Evolutionary conservation across 1,140 invertebrate species (phyloP), one percentile per base, ranked within the genome.

Genomic region (Euwallacea similis): DNA sequence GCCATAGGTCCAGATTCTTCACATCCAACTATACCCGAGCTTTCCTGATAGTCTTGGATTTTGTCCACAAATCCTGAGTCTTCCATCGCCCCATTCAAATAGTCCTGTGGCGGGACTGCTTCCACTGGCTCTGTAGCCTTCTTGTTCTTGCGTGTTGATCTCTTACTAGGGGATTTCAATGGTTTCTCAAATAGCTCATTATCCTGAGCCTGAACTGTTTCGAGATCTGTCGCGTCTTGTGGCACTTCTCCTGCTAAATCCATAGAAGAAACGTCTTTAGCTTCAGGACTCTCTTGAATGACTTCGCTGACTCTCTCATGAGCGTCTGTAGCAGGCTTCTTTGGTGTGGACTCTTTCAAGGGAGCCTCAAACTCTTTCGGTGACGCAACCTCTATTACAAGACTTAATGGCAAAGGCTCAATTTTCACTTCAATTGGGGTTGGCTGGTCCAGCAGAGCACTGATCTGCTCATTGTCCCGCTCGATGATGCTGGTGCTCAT

Each of bases 401-500:
- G 21, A 2, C 13, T 10, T 50, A 50, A 10, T 50, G 46, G 46
- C 13, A 7, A 50, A 50, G 13, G 9, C 9, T 13, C 46, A 50
- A 50, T 6, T 50, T 50, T 13, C 6, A 10, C 46, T 50, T 50
- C 46, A 2, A 10, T 50, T 50, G 2, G 9, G 9, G 9, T 50
- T 11, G 46, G 13, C 13, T 10, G 13, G 13, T 50, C 46, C 13
- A 50, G 6, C 54, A 15, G 11, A n/a, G 8, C 11, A 8, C 50
- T 41, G 4, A 47, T 50, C 2, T 68, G 50, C 53, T 75, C 11
- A 8, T 50, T 41, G 4, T 64, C 50, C 2, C 73, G 50, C 53
- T 75, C 74, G n/a, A 75, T 75, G 7, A 75, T 75, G 47, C 47
- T 75, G 16, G 61, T 55, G 15, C 61, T 71, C 6, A 73, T 62